A percentile compares a stretch with the other conserved stretches of the same genome.
These are phyloP conservation scores for Harpalus rubripes DNA, from an alignment of 2,888 invertebrate species.

Conservation along the genomic window DNA sequence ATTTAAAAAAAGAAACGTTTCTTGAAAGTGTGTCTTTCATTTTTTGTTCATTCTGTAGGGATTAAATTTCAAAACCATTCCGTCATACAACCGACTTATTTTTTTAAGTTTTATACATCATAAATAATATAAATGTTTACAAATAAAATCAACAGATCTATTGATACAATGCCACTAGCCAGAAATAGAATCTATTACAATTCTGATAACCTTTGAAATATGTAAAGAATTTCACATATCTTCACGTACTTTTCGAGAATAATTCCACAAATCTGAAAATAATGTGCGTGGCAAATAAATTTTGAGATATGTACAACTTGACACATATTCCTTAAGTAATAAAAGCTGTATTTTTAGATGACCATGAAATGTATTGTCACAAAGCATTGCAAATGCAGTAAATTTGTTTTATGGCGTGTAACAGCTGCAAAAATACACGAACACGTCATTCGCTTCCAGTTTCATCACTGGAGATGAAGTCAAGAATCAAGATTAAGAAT, in stretches of 20 bases:
- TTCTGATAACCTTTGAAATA: too few relatives aligned
- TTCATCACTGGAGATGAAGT: constrained; percentile 1
- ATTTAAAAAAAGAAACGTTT: too few relatives aligned
- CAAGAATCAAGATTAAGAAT: too few relatives aligned
- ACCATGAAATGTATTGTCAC: constrained; percentile 60
- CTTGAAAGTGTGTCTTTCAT: too few relatives aligned
- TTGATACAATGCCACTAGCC: too few relatives aligned
- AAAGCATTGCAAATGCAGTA: constrained; percentile 47
- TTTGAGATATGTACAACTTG: constrained; percentile 17
- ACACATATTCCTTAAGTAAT: constrained; percentile 13
- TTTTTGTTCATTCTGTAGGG: too few relatives aligned
- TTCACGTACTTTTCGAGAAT: background rate
- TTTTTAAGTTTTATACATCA: too few relatives aligned
- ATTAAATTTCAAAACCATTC: too few relatives aligned
- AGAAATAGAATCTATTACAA: too few relatives aligned
- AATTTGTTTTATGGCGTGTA: constrained; percentile 51
- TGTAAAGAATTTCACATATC: constrained; percentile 11
- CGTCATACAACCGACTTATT: too few relatives aligned
- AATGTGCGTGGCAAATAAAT: constrained; percentile 19
- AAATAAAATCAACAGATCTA: too few relatives aligned
- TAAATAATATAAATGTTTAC: too few relatives aligned
- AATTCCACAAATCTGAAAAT: constrained; percentile 17
- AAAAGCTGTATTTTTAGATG: constrained; percentile 58
- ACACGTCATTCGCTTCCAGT: constrained; percentile 24
- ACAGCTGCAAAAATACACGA: constrained; percentile 19